Percentiles rank a stretch among this genome's conserved stretches.
These are phyloP conservation scores for Cerastis rubricosa DNA, from an alignment of 2,888 invertebrate genomes.

Conservation along the genomic window DNA sequence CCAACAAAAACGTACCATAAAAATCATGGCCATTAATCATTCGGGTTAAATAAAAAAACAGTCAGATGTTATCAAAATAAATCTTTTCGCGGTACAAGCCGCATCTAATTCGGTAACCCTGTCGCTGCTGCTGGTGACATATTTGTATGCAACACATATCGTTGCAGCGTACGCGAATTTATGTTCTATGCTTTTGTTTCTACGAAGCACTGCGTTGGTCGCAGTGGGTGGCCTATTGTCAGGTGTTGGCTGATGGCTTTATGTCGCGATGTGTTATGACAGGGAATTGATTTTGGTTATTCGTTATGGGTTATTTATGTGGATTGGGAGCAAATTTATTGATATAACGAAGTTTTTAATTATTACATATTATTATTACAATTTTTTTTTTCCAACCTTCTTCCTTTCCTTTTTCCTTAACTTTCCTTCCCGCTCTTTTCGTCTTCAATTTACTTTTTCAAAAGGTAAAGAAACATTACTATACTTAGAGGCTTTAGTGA, in stretches of 20 bases:
- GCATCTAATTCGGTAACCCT: conserved; percentile 63
- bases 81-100: conserved; percentile 47
- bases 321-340: conserved; percentile 12
- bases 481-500: background rate
- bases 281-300: conserved; percentile 51
- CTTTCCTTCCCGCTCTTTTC: too few species aligned
- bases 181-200: conserved; percentile 80
- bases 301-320: conserved; percentile 18
- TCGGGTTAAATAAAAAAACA: conserved; percentile 8
- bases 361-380: too few species aligned
- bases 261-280: conserved; percentile 51
- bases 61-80: conserved; percentile 43
- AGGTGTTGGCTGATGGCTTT: conserved; percentile 66
- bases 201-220: conserved; percentile 74
- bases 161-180: conserved; percentile 75
- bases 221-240: conserved; percentile 82
- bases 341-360: conserved; percentile 14
- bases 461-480: background rate
- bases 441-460: too few species aligned
- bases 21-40: conserved; percentile 25
- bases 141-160: conserved; percentile 79
- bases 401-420: too few species aligned
- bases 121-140: conserved; percentile 48
- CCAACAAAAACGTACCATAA: background rate
- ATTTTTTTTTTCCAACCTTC: too few species aligned